Evolutionary conservation across 2,113 vertebrate species (phyloP).

Genomic region (Mustela nigripes): DNA sequence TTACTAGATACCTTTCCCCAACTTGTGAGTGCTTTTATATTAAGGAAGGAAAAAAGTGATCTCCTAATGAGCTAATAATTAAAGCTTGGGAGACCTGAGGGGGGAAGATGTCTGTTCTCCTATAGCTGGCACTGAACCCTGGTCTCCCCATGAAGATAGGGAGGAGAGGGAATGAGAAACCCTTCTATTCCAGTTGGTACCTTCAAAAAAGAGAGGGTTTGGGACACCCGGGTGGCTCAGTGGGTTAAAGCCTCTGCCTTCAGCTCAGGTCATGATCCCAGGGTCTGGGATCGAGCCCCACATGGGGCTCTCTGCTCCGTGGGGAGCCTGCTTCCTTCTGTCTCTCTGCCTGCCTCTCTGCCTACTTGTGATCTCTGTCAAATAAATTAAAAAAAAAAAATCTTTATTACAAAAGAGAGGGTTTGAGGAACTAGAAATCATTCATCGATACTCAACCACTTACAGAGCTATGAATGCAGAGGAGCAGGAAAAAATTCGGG

Average conservation of each 20-base stretch:
- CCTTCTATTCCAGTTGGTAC: background rate
- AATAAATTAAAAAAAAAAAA: too few species aligned
- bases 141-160: background rate
- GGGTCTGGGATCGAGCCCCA: too few species aligned
- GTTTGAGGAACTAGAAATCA: background rate
- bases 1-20: background rate
- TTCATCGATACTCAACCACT: background rate
- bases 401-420: background rate
- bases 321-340: too few species aligned
- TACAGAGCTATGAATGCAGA: background rate
- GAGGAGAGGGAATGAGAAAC: background rate
- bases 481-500: background rate
- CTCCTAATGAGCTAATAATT: background rate
- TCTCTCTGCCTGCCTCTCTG: too few species aligned
- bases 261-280: too few species aligned
- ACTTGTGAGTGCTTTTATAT: conserved; percentile 43
- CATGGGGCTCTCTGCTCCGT: too few species aligned
- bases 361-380: too few species aligned
- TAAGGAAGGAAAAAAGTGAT: background rate
- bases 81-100: background rate
- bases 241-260: too few species aligned
- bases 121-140: conserved; percentile 49
- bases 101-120: background rate
- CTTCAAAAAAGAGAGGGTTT: background rate
- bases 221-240: too few species aligned